A percentile compares a stretch with the other conserved stretches of the same genome.
These are phyloP conservation scores for Gavialis gangeticus DNA, from an alignment of 2,113 vertebrate genomes.

Conservation along the genomic window DNA sequence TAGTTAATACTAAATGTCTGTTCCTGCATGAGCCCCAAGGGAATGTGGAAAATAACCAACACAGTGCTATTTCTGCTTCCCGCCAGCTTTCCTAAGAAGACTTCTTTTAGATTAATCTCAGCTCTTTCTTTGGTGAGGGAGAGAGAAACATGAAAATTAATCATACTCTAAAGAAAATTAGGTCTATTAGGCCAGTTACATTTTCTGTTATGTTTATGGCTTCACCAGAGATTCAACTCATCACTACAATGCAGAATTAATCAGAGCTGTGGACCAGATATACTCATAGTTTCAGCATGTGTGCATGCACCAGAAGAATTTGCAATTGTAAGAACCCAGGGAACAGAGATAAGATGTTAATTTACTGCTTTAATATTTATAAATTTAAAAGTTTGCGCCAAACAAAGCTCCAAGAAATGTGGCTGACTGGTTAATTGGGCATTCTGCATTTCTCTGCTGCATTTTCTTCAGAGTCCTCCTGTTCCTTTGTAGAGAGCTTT, in stretches of 20 bases:
- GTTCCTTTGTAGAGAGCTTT: neutral
- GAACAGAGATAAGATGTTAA: conserved; percentile 12
- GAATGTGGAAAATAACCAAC: conserved; percentile 57
- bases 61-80: neutral
- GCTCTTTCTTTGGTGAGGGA: neutral
- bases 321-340: conserved; percentile 36
- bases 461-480: neutral
- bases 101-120: conserved; percentile 31
- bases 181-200: neutral
- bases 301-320: neutral
- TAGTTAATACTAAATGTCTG: conserved; percentile 47
- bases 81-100: neutral
- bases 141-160: conserved; percentile 32
- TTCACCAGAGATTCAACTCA: conserved; percentile 18
- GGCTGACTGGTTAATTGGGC: conserved; percentile 44
- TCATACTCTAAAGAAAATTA: conserved; percentile 24
- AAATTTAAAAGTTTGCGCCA: conserved; percentile 28
- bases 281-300: neutral
- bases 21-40: conserved; percentile 11
- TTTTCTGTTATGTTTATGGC: neutral
- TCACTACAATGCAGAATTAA: conserved; percentile 22
- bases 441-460: neutral
- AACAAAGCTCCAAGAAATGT: neutral
- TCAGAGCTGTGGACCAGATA: neutral
- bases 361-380: conserved; percentile 61